phyloP scores from a whole-genome alignment of 2,113 vertebrate species.

The Siniperca chuatsi region DNA sequence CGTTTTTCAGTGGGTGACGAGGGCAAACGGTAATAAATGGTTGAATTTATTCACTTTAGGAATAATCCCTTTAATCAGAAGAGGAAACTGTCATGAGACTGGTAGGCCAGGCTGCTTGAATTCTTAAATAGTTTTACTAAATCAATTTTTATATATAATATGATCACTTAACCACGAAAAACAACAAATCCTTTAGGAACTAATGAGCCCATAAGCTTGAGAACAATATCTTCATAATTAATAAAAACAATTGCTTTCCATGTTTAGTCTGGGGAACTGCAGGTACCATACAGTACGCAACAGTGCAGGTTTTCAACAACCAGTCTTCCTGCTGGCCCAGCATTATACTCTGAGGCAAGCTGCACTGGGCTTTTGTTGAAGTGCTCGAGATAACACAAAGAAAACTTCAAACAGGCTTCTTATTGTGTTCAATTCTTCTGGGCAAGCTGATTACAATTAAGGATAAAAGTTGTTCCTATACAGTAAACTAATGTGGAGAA shows the following conservation, averaged over 20 bases:
- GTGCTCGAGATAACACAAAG: constrained; percentile 77
- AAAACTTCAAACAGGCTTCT: constrained; percentile 81
- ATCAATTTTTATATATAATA: constrained; percentile 59
- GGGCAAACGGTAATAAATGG: constrained; percentile 75
- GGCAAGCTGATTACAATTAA: constrained; percentile 83
- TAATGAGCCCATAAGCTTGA: constrained; percentile 48
- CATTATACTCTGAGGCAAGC: constrained; percentile 58
- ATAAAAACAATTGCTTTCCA: constrained; percentile 68
- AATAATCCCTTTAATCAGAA: constrained; percentile 71
- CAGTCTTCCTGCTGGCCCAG: constrained; percentile 58
- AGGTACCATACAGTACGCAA: constrained; percentile 54
- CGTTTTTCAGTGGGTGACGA: constrained; percentile 61
- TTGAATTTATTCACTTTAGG: constrained; percentile 72
- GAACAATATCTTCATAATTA: constrained; percentile 58
- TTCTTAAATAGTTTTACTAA: constrained; percentile 67
- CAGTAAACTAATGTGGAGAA: constrained; percentile 84
- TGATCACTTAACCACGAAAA: constrained; percentile 64
- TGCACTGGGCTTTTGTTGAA: constrained; percentile 77
- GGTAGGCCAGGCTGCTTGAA: constrained; percentile 19
- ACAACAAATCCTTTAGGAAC: constrained; percentile 58
- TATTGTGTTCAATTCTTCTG: constrained; percentile 81
- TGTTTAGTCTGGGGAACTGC: constrained; percentile 42
- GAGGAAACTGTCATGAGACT: constrained; percentile 50
- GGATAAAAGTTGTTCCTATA: constrained; percentile 85
- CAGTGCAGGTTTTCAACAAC: constrained; percentile 62